Percentiles rank a stretch among this genome's conserved stretches.
Evolutionary conservation across 2,888 invertebrate genomes (phyloP).

Genomic region (Melipona bicolor): DNA sequence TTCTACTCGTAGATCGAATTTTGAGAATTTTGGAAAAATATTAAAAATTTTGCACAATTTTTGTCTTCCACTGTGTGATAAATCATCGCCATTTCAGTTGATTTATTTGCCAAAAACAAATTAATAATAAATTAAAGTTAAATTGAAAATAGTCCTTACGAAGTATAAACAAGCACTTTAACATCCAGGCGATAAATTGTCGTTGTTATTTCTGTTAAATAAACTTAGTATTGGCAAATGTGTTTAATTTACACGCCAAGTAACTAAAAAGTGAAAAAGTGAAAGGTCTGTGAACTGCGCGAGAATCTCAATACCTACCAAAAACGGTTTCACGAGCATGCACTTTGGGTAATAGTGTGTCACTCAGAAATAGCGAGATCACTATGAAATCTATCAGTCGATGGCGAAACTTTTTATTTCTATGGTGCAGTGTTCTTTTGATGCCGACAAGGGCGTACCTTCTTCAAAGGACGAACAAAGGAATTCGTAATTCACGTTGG

Average conservation of each 20-base stretch:
- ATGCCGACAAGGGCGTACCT: constrained; percentile 38
- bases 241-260: too few species aligned
- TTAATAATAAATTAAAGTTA: too few species aligned
- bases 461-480: constrained; percentile 59
- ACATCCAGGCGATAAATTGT: too few species aligned
- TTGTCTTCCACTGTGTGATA: too few species aligned
- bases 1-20: too few species aligned
- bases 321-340: not conserved
- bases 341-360: not conserved
- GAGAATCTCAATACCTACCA: not conserved
- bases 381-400: constrained; percentile 27
- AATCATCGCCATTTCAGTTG: too few species aligned
- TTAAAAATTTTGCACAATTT: too few species aligned
- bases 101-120: too few species aligned
- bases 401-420: constrained; percentile 29
- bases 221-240: too few species aligned
- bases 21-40: too few species aligned
- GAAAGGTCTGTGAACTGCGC: not conserved
- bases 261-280: not conserved
- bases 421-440: constrained; percentile 43
- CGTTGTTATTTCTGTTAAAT: not conserved
- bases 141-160: too few species aligned
- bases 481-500: constrained; percentile 66
- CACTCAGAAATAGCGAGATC: not conserved
- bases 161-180: too few species aligned